Conservation (phyloP, 37 sponge, comb jelly and placozoan genomes). For the Cliona cf. orientalis region DNA sequence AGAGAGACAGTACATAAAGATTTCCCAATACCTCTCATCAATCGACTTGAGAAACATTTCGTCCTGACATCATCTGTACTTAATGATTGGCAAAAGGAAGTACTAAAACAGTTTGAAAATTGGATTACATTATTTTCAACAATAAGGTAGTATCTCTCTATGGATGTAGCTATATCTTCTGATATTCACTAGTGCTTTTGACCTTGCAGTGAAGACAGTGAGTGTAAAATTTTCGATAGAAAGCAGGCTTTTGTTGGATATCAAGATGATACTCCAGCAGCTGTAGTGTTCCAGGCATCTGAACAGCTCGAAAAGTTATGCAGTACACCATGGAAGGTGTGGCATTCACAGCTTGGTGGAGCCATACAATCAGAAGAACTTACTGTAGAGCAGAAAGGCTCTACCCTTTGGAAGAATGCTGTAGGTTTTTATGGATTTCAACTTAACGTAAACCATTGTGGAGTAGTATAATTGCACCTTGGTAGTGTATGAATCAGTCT, state of each 20-base stretch:
- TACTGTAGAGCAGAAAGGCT: not conserved
- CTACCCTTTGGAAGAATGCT: slow-evolving; percentile 13
- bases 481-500: no score
- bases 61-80: slow-evolving; percentile 79
- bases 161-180: not conserved
- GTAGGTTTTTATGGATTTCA: slow-evolving; percentile 5
- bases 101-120: slow-evolving; percentile 30
- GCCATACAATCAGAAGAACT: slow-evolving; percentile 1
- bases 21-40: slow-evolving; percentile 95
- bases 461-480: no score
- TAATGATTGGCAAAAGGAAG: slow-evolving; percentile 36
- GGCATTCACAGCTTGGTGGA: not conserved
- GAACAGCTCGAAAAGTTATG: slow-evolving; percentile 14
- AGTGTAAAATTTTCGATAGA: slow-evolving; percentile 19
- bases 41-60: slow-evolving; percentile 95
- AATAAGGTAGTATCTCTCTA: not conserved
- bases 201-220: not conserved
- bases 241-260: slow-evolving; percentile 91
- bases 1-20: slow-evolving; percentile 81
- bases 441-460: no score
- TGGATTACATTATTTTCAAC: slow-evolving; percentile 63
- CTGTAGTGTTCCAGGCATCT: slow-evolving; percentile 88
- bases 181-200: not conserved
- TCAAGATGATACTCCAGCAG: slow-evolving; percentile 86
- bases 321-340: not conserved